A percentile compares a stretch with the other conserved stretches of the same genome.
These are phyloP conservation scores for rabbit (Oryctolagus cuniculus) DNA, from an alignment of 2,113 vertebrate species.

Conservation along the genomic window DNA sequence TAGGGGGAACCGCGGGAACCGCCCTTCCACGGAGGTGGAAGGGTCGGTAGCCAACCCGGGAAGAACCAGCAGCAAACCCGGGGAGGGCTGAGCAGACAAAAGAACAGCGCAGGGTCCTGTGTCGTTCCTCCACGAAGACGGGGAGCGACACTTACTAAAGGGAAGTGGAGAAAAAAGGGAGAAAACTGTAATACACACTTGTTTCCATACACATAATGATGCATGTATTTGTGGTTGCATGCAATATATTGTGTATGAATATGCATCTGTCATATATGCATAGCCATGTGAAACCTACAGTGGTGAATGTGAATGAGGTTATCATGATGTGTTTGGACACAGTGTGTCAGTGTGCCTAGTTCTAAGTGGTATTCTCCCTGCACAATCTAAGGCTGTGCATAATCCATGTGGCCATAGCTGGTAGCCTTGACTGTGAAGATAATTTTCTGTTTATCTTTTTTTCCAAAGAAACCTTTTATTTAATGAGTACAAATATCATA, in stretches of 20 bases:
- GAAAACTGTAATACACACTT: background rate
- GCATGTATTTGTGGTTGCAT: background rate
- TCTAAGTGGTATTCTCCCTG: background rate
- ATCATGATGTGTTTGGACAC: background rate
- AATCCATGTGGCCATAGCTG: background rate
- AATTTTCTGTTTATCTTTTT: background rate
- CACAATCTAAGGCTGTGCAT: background rate
- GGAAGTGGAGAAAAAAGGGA: background rate
- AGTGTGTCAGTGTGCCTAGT: background rate
- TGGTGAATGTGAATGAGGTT: background rate
- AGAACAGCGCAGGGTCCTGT: too few relatives aligned
- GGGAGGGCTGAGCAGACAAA: too few relatives aligned
- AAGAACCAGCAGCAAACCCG: too few relatives aligned
- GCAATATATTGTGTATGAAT: background rate
- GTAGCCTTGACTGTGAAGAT: background rate
- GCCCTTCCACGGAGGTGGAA: too few relatives aligned
- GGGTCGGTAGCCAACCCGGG: too few relatives aligned
- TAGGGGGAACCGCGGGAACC: too few relatives aligned
- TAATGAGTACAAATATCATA: too few relatives aligned
- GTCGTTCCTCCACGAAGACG: too few relatives aligned
- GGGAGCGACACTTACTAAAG: too few relatives aligned
- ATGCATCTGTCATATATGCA: background rate
- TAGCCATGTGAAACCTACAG: background rate
- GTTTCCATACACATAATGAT: slow-evolving; percentile 26
- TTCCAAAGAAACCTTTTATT: too few relatives aligned